Evolutionary conservation across 2,797 vertebrate species (phyloP), one percentile per base, ranked within the genome.

Genomic region (Salmo trutta): DNA sequence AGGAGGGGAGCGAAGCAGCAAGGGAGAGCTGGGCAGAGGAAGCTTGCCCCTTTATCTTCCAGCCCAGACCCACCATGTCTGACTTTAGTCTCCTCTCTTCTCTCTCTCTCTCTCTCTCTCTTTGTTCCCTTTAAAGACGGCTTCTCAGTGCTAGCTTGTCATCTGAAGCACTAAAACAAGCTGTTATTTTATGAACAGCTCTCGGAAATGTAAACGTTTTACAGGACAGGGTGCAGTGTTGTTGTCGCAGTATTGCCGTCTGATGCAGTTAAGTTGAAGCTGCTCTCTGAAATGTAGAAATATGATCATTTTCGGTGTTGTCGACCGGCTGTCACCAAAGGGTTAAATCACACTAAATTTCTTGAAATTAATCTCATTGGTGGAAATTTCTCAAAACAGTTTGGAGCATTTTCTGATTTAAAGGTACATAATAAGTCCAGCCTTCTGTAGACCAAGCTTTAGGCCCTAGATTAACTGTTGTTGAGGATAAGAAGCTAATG

Each of bases 11-110:
- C 1, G 67, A 71, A 67, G 4, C 31, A 24, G 71, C 0, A 12
- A 24, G 52, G 76, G 72, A n/a, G 80, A 3, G 54, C 56, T 29
- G 76, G 83, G 79, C 77, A 81, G 78, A 78, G 82, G 83, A 78
- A 79, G 74, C 68, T 85, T 75, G 78, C 81, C 83, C 82, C 85
- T 88, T 85, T 86, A 83, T 84, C 79, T 85, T 76, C 73, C 74
- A 76, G 77, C 79, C 84, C 82, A 84, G 77, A 80, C 82, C 83
- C 82, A 78, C 76, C 78, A 83, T 47, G 73, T 76, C 84, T 77
- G 73, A 69, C 82, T 81, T 76, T 73, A 75, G 71, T 78, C 74
- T 82, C 62, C 83, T 76, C 70, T 27, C 68, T 36, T 36, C 33
- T 36, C 33, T 7, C 33, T 36, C 27, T 27, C 27, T 78, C 72